These are phyloP conservation scores for Globodera rostochiensis DNA, from an alignment of 1,140 invertebrate genomes.

Conservation along the genomic window DNA sequence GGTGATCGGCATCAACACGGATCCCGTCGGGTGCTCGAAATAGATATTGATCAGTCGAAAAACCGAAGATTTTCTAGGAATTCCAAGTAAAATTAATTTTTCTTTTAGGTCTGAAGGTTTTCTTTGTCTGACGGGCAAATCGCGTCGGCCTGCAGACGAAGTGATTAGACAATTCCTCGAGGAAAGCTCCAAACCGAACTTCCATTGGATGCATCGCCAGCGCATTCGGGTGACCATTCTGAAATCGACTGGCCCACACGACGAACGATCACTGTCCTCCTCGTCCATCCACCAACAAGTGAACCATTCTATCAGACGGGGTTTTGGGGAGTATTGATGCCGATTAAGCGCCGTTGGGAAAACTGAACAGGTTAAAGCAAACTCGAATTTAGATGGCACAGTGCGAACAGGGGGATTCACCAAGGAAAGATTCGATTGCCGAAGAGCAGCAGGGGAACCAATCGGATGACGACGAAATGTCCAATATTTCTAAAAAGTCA, in stretches of 20 bases:
- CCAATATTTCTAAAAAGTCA: background rate
- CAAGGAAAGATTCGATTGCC: constrained; percentile 64
- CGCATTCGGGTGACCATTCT: constrained; percentile 82
- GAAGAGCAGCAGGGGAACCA: constrained; percentile 67
- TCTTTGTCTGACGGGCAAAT: constrained; percentile 83
- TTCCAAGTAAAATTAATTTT: constrained; percentile 51
- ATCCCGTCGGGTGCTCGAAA: constrained; percentile 73
- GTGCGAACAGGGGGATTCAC: background rate
- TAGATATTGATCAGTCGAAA: background rate
- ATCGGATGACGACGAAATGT: constrained; percentile 17
- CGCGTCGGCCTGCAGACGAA: constrained; percentile 73
- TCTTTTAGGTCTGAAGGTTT: constrained; percentile 81
- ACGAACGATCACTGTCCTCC: constrained; percentile 27
- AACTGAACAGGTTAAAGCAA: background rate
- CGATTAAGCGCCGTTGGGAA: too few species aligned
- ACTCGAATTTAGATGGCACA: background rate
- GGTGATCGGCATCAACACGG: constrained; percentile 96
- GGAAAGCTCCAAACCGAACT: constrained; percentile 10
- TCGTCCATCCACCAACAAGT: constrained; percentile 30
- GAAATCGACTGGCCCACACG: constrained; percentile 21
- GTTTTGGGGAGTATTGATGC: background rate
- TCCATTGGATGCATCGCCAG: constrained; percentile 78
- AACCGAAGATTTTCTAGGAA: too few species aligned
- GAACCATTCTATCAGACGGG: background rate
- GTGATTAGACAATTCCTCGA: constrained; percentile 73